Evolutionary conservation across 2,888 invertebrate genomes (phyloP).

Genomic region (Diadegma fenestrale): DNA sequence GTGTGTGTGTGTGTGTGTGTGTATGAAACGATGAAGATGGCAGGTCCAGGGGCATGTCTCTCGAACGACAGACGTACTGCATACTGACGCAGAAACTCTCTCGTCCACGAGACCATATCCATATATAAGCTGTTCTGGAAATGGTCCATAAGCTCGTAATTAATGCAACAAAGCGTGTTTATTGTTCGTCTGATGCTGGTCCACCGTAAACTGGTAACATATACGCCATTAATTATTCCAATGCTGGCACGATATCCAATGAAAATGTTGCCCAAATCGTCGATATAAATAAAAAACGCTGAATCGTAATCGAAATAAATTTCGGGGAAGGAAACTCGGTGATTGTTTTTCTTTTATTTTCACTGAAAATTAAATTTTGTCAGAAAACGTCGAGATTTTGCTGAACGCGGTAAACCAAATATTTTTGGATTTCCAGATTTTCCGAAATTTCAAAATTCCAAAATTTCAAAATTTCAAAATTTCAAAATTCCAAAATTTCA

Average conservation of each 20-base stretch:
- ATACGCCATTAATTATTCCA: not conserved
- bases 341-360: too few species aligned
- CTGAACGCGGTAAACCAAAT: too few species aligned
- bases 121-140: conserved; percentile 30
- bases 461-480: too few species aligned
- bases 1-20: too few species aligned
- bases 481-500: too few species aligned
- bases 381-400: too few species aligned
- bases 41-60: conserved; percentile 7
- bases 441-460: too few species aligned
- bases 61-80: not conserved
- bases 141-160: conserved; percentile 50
- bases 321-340: too few species aligned
- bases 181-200: conserved; percentile 24
- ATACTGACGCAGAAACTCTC: not conserved
- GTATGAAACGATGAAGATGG: conserved; percentile 3
- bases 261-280: not conserved
- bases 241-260: not conserved
- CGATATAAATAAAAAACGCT: not conserved
- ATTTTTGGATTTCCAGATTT: too few species aligned
- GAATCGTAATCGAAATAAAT: too few species aligned
- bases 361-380: too few species aligned
- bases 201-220: not conserved
- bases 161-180: conserved; percentile 61
- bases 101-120: conserved; percentile 15